Conservation (phyloP, 2,113 vertebrate species). For the Macquaria ambigua region DNA sequence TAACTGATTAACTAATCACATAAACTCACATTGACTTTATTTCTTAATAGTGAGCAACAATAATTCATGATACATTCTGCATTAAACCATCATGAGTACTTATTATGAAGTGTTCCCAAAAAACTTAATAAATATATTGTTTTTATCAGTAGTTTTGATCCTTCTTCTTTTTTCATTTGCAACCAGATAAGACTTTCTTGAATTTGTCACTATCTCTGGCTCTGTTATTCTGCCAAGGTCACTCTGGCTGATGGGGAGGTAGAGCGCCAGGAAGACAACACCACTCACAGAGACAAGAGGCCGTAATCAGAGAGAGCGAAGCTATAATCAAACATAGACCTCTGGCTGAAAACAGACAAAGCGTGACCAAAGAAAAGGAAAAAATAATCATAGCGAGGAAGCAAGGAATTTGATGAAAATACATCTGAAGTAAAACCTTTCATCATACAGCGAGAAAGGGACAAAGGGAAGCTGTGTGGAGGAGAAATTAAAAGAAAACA, state of each 20-base stretch:
- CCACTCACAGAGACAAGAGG: conserved; percentile 57
- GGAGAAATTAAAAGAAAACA: conserved; percentile 16
- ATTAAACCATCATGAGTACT: not conserved
- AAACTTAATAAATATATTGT: not conserved
- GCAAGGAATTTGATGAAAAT: conserved; percentile 51
- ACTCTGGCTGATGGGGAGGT: conserved; percentile 23
- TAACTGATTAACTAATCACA: not conserved
- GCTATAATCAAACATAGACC: conserved; percentile 70
- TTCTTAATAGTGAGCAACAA: not conserved
- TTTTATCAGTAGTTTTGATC: not conserved
- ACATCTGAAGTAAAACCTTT: conserved; percentile 44
- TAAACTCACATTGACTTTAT: not conserved
- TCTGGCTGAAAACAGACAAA: conserved; percentile 50
- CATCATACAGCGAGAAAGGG: conserved; percentile 40
- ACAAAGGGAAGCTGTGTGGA: conserved; percentile 27
- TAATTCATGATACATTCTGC: not conserved
- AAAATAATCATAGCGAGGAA: conserved; percentile 31
- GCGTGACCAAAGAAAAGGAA: conserved; percentile 32
- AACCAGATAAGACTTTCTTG: conserved; percentile 21
- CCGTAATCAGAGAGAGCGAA: conserved; percentile 58
- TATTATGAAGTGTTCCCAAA: not conserved
- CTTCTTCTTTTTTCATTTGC: conserved; percentile 12
- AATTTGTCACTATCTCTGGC: conserved; percentile 18
- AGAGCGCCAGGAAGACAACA: conserved; percentile 42
- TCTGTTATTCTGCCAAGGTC: conserved; percentile 69